A percentile compares a stretch with the other conserved stretches of the same genome.
phyloP scores from a whole-genome alignment of 1,140 invertebrate genomes.

The Orchestia grillus region DNA sequence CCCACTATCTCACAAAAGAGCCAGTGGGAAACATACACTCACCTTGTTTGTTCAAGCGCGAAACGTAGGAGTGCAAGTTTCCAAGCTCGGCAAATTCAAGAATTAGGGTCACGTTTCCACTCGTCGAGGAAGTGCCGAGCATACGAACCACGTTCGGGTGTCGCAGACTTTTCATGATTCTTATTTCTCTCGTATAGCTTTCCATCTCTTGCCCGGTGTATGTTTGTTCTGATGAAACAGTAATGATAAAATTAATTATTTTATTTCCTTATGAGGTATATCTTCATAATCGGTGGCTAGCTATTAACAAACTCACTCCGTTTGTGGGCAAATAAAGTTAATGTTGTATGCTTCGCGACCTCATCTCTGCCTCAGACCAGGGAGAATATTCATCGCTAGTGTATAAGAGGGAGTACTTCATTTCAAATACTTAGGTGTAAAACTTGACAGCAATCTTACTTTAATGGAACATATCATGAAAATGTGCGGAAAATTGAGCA shows the following conservation, averaged over 20 bases:
- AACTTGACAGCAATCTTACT: no score
- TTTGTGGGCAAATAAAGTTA: no score
- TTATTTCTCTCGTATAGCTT: background rate
- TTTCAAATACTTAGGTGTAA: no score
- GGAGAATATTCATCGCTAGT: no score
- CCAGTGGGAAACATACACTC: background rate
- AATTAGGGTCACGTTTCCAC: background rate
- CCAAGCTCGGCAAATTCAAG: background rate
- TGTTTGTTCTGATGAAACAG: background rate
- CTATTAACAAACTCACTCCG: no score
- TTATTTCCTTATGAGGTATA: background rate
- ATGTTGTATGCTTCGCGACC: no score
- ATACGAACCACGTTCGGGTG: background rate
- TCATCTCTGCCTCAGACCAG: no score
- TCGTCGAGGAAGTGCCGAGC: background rate
- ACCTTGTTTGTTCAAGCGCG: background rate
- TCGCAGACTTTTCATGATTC: background rate
- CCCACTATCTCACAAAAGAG: no score
- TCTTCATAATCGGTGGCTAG: background rate
- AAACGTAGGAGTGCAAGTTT: background rate
- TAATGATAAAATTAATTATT: background rate
- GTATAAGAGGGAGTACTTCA: no score
- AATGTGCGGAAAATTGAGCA: no score
- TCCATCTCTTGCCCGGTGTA: conserved; percentile 7
- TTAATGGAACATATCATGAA: no score